Evolutionary conservation across 2,797 vertebrate genomes (phyloP).

Genomic region (Mus spretus): DNA sequence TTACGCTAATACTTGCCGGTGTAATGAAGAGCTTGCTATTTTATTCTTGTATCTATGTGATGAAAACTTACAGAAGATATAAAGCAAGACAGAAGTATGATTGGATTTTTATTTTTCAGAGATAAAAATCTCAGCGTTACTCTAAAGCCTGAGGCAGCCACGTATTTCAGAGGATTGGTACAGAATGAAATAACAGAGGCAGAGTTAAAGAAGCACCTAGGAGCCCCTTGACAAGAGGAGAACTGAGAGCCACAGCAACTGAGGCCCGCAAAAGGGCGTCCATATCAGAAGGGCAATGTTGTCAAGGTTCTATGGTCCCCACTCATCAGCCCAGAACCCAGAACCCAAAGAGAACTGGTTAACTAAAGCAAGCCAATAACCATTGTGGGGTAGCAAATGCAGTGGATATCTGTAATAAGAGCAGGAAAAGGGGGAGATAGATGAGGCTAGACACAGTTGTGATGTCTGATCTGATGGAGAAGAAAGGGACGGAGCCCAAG

Average conservation of each 20-base stretch:
- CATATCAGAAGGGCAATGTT: not conserved
- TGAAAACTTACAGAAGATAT: conserved; percentile 34
- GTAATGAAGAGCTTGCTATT: not conserved
- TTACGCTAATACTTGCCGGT: not conserved
- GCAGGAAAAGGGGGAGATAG: not conserved
- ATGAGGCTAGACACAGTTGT: not conserved
- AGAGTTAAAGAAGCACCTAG: conserved; percentile 14
- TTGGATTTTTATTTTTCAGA: conserved; percentile 54
- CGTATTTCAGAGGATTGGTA: conserved; percentile 30
- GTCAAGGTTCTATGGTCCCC: not conserved
- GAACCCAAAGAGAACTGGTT: not conserved
- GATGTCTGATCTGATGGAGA: not conserved
- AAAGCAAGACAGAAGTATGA: conserved; percentile 18
- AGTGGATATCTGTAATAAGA: not conserved
- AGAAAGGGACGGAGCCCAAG: not conserved
- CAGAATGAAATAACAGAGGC: conserved; percentile 32
- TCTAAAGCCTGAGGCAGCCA: not conserved
- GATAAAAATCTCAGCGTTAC: conserved; percentile 60
- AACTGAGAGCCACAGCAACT: not conserved
- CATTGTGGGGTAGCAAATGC: not conserved
- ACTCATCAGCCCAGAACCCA: not conserved
- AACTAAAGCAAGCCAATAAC: not conserved
- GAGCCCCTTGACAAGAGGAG: not conserved
- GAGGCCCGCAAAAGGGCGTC: not conserved
- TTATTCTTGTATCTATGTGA: not conserved